Evolutionary conservation across 2,888 invertebrate species (phyloP), one percentile per base, ranked within the genome.

Genomic region (Ectropis crepuscularia): DNA sequence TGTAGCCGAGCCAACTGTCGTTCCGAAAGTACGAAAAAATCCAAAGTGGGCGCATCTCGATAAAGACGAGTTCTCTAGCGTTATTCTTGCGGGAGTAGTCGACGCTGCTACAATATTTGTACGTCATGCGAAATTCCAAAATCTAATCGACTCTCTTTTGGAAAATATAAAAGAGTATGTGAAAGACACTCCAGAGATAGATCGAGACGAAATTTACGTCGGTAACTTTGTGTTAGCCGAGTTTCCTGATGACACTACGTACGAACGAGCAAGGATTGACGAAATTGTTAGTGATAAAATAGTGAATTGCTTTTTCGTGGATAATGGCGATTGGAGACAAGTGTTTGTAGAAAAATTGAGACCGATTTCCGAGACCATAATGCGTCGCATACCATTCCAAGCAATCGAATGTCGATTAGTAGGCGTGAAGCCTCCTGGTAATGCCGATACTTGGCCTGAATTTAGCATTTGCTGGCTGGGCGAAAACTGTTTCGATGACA

Each of bases 371-470:
- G 88, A 93, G 28, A 82, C 88, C 53, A 85, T 94, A 37, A 86
- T 94, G 37, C 82, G 78, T 5, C 88, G 88, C 74, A 76, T 95
- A 64, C 95, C 95, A 0, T 95, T 95, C 70, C 94, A 95, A 91
- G 94, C 94, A 2, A 95, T 95, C 43, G 94, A 95, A 80, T 95
- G 95, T 79, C 80, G 90, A 49, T 78, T 95, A 51, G 76, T 92
- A n/a, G 94, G 95, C 28, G 74, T 95, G 0, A 72, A 80, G 66
- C 93, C 95, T 0, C 74, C 80, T 0, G 59, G 63, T 9, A 42
- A 55, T 0, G 85, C 87, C 0, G 81, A 90, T 2, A 76, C 82
- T 2, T 95, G 95, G 95, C 81, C 89, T 0, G 92, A 92, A 39
- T 92, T 92, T 50, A 90, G 91, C 5, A 92, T 85, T 0, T 93